Evolutionary conservation across 2,888 invertebrate genomes (phyloP).

Genomic region (Amiota minor): DNA sequence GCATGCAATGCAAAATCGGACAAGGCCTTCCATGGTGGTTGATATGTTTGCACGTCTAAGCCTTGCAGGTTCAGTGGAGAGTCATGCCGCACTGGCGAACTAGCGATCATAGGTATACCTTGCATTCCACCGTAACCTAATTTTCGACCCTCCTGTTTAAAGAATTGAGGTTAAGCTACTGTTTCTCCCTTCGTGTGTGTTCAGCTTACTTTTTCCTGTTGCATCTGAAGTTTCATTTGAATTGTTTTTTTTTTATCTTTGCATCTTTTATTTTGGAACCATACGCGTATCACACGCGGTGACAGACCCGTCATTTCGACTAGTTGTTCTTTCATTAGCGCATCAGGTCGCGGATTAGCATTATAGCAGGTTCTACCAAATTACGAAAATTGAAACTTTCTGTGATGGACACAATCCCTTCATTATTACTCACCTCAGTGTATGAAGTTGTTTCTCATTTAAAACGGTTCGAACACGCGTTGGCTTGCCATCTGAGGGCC

Average conservation of each 20-base stretch:
- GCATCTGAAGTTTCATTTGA: slow-evolving; percentile 97
- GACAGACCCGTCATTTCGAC: slow-evolving; percentile 99
- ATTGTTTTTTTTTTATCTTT: slow-evolving; percentile 98
- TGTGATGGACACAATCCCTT: neutral
- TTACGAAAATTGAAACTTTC: neutral
- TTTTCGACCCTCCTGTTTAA: slow-evolving; percentile 90
- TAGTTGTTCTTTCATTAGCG: slow-evolving; percentile 98
- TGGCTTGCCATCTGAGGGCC: slow-evolving; percentile 88
- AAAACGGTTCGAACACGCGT: slow-evolving; percentile 99
- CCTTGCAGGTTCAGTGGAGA: slow-evolving; percentile 89
- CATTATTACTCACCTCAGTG: slow-evolving; percentile 80
- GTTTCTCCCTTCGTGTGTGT: neutral
- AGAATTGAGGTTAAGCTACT: slow-evolving; percentile 40
- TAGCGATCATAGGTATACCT: slow-evolving; percentile 97
- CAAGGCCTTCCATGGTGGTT: slow-evolving; percentile 97
- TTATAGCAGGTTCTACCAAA: slow-evolving; percentile 89
- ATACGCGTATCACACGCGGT: slow-evolving; percentile 97
- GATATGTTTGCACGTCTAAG: slow-evolving; percentile 91
- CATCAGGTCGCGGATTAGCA: slow-evolving; percentile 98
- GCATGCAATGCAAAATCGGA: slow-evolving; percentile 96
- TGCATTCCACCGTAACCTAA: slow-evolving; percentile 95
- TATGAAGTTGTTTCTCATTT: slow-evolving; percentile 98
- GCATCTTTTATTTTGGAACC: slow-evolving; percentile 99
- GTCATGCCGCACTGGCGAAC: slow-evolving; percentile 92
- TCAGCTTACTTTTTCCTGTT: slow-evolving; percentile 92